phyloP scores from a whole-genome alignment of 1,140 invertebrate species.

The Bombus soroeensis region DNA sequence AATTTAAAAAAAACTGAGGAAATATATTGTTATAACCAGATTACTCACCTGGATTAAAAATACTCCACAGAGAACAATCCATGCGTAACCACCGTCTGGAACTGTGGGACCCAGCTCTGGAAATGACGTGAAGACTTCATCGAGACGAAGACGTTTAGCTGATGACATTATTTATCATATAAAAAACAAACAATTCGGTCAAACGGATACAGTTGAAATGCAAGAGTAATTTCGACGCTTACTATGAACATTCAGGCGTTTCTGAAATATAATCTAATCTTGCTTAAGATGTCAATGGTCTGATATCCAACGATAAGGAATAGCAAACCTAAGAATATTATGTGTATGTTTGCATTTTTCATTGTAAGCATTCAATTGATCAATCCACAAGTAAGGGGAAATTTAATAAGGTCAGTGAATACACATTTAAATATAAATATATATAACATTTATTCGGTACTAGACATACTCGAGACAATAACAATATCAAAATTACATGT shows the following conservation, averaged over 20 bases:
- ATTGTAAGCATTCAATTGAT: not conserved
- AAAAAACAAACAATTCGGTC: not conserved
- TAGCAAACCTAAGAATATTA: slow-evolving; percentile 15
- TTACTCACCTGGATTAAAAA: slow-evolving; percentile 83
- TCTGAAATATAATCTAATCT: slow-evolving; percentile 64
- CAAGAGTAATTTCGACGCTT: not conserved
- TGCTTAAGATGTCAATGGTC: slow-evolving; percentile 52
- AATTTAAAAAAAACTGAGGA: not conserved
- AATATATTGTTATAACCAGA: not conserved
- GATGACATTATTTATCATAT: slow-evolving; percentile 74
- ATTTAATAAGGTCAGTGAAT: not conserved
- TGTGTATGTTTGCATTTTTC: not conserved
- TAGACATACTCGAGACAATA: not conserved
- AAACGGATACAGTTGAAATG: not conserved
- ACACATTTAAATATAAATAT: not conserved
- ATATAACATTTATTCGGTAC: slow-evolving; percentile 38
- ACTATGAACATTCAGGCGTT: not conserved
- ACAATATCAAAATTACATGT: slow-evolving; percentile 23
- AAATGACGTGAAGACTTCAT: slow-evolving; percentile 84
- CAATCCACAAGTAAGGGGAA: too few species aligned
- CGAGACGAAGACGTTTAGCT: slow-evolving; percentile 79
- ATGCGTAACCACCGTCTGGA: slow-evolving; percentile 86
- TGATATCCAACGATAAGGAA: slow-evolving; percentile 65
- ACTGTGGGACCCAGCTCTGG: slow-evolving; percentile 86
- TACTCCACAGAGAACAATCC: slow-evolving; percentile 85